These are phyloP conservation scores for Cuniculus paca DNA, from an alignment of 2,797 vertebrate genomes.

Conservation along the genomic window DNA sequence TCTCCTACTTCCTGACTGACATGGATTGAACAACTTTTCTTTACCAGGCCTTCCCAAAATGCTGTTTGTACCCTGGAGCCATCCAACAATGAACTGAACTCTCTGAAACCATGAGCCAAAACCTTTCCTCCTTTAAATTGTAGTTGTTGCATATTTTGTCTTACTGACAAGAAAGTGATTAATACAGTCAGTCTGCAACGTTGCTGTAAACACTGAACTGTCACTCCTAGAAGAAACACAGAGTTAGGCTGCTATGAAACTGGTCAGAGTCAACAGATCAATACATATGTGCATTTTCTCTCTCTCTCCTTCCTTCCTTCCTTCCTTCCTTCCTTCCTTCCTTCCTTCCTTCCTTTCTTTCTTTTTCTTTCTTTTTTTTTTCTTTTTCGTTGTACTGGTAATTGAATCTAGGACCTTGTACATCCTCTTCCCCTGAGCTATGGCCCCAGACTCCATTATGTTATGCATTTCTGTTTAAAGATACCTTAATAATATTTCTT, in stretches of 20 bases:
- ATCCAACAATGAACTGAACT: neutral
- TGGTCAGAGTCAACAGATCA: neutral
- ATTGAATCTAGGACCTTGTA: neutral
- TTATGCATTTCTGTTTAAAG: conserved; percentile 29
- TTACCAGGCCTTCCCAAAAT: neutral
- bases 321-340: no score
- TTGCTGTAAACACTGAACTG: neutral
- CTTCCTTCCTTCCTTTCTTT: neutral
- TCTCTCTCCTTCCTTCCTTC: no score
- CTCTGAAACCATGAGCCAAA: neutral
- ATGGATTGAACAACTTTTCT: neutral
- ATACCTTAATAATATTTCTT: neutral
- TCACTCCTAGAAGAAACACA: neutral
- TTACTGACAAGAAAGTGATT: neutral
- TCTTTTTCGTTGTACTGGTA: neutral
- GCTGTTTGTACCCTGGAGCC: neutral
- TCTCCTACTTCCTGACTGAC: neutral
- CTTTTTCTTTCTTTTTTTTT: neutral
- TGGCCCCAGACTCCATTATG: neutral
- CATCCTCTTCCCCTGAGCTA: neutral
- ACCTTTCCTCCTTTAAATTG: neutral
- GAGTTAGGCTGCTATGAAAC: neutral
- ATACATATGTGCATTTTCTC: no score
- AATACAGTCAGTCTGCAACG: neutral
- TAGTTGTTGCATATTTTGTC: neutral